phyloP scores from a whole-genome alignment of 1,140 invertebrate species.

The Oedothorax gibbosus region DNA sequence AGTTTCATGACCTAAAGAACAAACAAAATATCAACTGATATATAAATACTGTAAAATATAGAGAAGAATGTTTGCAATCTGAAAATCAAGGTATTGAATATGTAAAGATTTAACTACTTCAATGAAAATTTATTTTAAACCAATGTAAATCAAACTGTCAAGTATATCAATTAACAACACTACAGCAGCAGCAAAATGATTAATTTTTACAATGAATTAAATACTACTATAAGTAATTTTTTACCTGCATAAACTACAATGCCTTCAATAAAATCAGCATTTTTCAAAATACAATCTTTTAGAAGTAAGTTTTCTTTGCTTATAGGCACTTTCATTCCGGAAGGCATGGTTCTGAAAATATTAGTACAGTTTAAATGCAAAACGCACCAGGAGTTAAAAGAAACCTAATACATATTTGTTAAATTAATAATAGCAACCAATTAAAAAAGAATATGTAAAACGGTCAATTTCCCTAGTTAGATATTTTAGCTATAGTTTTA shows the following conservation, averaged over 20 bases:
- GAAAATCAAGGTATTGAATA: neutral
- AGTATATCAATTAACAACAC: no score
- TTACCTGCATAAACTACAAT: slow-evolving; percentile 95
- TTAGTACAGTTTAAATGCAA: neutral
- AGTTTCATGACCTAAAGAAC: slow-evolving; percentile 86
- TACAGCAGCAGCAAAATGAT: neutral
- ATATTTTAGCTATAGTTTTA: no score
- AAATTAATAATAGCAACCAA: neutral
- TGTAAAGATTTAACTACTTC: neutral
- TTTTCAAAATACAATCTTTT: slow-evolving; percentile 93
- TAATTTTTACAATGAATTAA: neutral
- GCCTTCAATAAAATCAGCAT: slow-evolving; percentile 93
- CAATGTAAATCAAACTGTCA: neutral
- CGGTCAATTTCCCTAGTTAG: no score
- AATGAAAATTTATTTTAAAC: slow-evolving; percentile 9
- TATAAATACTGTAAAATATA: slow-evolving; percentile 1
- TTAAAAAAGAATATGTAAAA: neutral
- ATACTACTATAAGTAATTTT: neutral
- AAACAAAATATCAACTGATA: neutral
- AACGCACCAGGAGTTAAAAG: neutral
- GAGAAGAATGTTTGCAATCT: no score
- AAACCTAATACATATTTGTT: neutral
- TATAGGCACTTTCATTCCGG: slow-evolving; percentile 83
- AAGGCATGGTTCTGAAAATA: slow-evolving; percentile 74
- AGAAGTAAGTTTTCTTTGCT: slow-evolving; percentile 93